Base-by-base conservation (phyloP, 2,797 vertebrate species). In the Phoxinus dragarum region DNA sequence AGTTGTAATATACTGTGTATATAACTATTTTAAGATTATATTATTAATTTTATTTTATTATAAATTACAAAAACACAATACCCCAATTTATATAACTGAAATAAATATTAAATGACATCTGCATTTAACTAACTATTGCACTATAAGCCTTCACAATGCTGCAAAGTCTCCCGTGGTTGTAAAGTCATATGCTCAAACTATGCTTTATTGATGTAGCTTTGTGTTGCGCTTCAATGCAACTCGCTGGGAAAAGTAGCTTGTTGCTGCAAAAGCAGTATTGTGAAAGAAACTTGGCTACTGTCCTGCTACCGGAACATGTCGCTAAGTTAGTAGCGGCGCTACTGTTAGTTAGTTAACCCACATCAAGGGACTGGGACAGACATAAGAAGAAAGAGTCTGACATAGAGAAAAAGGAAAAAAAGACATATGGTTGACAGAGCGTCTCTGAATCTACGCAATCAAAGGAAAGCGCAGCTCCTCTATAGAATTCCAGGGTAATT, bases 401-500 rank as follows among this genome's bases (percentile, higher is more conserved):
- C 68, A 68, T 86, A 87, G 10, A 72, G 17, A 81, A 47, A 74
- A 56, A 79, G 36, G 74, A 69, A 42, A 69, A 42, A 47, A 67
- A 56, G 73, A 86, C 86, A 88, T 84, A 80, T 81, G 89, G 80
- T 66, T 79, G 84, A 81, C 81, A 87, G 78, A 85, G 81, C 74
- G 77, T 61, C 83, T 80, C 54, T 81, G 66, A 68, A 74, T 82
- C 84, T 40, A 64, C 31, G 76, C 79, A 80, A 87, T 91, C 87
- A 87, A 87, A 81, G 86, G 40, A 68, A 86, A 86, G 64, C 64
- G 6, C 71, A 83, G 78, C 75, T 85, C 76, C 81, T 87, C 81
- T 75, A 84, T 85, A 84, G 85, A 88, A 89, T 84, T 88, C 77
- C 84, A 31, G 80, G 67, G 80, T 90, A 91, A 91, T 91, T 90